Evolutionary conservation across 2,888 invertebrate genomes (phyloP).

Genomic region (Erebia aethiops): DNA sequence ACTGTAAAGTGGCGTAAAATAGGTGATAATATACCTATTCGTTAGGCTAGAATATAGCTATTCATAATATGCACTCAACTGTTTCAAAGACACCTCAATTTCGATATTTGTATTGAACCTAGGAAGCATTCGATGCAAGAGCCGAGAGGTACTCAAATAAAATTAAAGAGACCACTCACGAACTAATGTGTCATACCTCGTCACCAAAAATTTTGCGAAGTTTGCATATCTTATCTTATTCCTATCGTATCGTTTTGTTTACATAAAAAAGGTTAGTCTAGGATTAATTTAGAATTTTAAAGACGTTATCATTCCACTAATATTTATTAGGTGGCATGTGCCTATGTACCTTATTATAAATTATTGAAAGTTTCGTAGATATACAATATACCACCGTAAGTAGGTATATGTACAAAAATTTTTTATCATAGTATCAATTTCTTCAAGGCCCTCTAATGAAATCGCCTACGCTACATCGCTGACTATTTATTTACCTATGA

Average conservation of each 20-base stretch:
- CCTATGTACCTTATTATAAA: background rate
- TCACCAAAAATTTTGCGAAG: background rate
- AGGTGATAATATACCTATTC: too few relatives aligned
- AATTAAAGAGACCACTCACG: background rate
- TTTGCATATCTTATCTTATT: slow-evolving; percentile 1
- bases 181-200: background rate
- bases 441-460: background rate
- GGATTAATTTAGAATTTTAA: slow-evolving; percentile 10
- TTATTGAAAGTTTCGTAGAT: background rate
- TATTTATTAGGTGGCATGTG: background rate
- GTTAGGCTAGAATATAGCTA: too few relatives aligned
- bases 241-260: slow-evolving; percentile 1
- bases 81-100: too few relatives aligned
- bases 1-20: too few relatives aligned
- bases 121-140: too few relatives aligned
- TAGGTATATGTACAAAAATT: background rate
- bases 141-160: background rate
- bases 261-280: background rate
- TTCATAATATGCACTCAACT: too few relatives aligned
- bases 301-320: background rate
- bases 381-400: background rate
- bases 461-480: background rate
- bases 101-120: too few relatives aligned
- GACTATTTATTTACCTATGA: background rate
- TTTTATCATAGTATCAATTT: background rate